phyloP scores from a whole-genome alignment of 2,888 invertebrate species.

The Harpalus rufipes region DNA sequence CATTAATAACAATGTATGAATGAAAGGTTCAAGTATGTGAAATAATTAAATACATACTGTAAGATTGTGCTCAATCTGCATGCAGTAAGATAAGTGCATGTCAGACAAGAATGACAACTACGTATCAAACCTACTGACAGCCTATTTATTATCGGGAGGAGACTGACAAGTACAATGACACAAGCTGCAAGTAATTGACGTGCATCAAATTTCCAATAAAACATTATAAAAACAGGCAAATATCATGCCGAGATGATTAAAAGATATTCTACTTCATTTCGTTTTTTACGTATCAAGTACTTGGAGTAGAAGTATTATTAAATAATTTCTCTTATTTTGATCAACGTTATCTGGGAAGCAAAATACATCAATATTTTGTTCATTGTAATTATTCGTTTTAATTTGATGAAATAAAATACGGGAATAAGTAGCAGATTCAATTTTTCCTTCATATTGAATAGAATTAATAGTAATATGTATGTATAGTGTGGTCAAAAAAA shows the following conservation, averaged over 20 bases:
- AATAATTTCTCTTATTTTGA: neutral
- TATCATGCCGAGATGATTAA: neutral
- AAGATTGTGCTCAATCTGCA: constrained; percentile 1
- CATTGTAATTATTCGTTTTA: neutral
- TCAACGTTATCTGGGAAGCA: neutral
- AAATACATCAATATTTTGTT: neutral
- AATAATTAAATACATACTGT: neutral
- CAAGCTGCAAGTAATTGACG: constrained; percentile 21
- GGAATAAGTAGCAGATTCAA: no score
- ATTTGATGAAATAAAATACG: no score
- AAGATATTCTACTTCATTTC: neutral
- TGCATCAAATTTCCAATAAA: neutral
- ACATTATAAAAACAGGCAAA: neutral
- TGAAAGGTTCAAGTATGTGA: neutral
- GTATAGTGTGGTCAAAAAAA: no score
- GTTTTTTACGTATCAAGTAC: neutral
- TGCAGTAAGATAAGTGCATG: neutral
- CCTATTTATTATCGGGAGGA: constrained; percentile 12
- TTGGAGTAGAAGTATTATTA: neutral
- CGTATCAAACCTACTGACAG: constrained; percentile 10
- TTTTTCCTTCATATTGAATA: no score
- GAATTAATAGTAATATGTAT: no score
- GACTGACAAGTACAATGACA: constrained; percentile 25
- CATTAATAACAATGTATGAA: neutral
- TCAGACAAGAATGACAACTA: constrained; percentile 2